A percentile compares a stretch with the other conserved stretches of the same genome.
These are phyloP conservation scores for Gymnothorax javanicus DNA, from an alignment of 2,797 vertebrate species.

Conservation along the genomic window DNA sequence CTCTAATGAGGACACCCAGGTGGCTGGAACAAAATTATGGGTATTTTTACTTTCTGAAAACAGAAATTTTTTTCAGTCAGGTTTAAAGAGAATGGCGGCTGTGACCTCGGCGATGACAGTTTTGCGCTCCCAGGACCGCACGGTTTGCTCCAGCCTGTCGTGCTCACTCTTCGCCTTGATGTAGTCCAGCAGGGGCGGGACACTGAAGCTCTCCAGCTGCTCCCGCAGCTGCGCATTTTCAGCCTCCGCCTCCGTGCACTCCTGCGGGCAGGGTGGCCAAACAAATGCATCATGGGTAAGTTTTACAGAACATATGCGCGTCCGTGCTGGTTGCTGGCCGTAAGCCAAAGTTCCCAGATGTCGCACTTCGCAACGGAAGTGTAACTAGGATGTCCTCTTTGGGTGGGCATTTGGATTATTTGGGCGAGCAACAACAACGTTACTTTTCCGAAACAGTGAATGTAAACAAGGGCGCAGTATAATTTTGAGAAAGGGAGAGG, in stretches of 20 bases:
- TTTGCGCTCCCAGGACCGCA: conserved; percentile 73
- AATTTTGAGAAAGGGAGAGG: no score
- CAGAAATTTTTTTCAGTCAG: no score
- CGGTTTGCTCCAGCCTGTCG: conserved; percentile 60
- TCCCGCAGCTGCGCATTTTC: conserved; percentile 62
- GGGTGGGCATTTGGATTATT: no score
- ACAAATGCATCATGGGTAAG: background rate
- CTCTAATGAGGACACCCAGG: no score
- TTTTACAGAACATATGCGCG: no score
- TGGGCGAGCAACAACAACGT: no score
- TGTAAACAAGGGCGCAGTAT: no score
- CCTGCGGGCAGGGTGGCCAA: conserved; percentile 54
- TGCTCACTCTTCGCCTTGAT: conserved; percentile 60
- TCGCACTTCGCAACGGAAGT: background rate
- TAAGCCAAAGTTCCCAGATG: background rate
- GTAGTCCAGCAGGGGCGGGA: conserved; percentile 65
- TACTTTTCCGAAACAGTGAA: no score
- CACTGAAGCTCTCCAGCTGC: conserved; percentile 60
- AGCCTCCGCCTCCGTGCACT: conserved; percentile 62
- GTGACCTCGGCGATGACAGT: conserved; percentile 73
- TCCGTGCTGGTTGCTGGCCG: no score
- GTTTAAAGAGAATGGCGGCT: background rate
- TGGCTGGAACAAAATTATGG: no score
- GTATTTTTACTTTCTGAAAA: no score
- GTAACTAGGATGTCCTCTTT: no score